Percentiles rank a stretch among this genome's conserved stretches.
These are phyloP conservation scores for Napeogenes inachia DNA, from an alignment of 2,888 invertebrate genomes.

Conservation along the genomic window DNA sequence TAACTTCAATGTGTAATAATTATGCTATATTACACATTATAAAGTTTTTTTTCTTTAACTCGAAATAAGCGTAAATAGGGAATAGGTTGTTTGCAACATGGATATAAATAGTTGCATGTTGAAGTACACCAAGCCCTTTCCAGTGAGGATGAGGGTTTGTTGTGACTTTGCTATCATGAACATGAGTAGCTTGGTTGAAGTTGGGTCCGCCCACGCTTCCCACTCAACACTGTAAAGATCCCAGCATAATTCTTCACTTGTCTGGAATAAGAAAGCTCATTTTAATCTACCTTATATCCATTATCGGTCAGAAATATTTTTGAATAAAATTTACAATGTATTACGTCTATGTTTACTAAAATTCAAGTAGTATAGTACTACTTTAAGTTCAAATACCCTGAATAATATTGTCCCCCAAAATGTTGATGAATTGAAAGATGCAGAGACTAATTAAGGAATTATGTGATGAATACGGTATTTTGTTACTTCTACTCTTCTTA, in stretches of 20 bases:
- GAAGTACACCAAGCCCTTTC: slow-evolving; percentile 48
- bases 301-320: too few relatives aligned
- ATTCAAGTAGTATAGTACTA: too few relatives aligned
- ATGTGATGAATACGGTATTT: too few relatives aligned
- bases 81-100: slow-evolving; percentile 59
- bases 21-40: background rate
- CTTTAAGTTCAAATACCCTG: too few relatives aligned
- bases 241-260: slow-evolving; percentile 43
- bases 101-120: slow-evolving; percentile 61
- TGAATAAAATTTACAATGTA: too few relatives aligned
- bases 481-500: too few relatives aligned
- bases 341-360: too few relatives aligned
- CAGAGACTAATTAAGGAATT: too few relatives aligned
- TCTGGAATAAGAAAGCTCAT: slow-evolving; percentile 38
- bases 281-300: background rate
- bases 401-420: too few relatives aligned
- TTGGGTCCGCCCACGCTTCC: slow-evolving; percentile 46
- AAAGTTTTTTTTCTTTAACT: slow-evolving; percentile 27
- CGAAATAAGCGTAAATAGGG: slow-evolving; percentile 57
- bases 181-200: slow-evolving; percentile 42
- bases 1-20: slow-evolving; percentile 1
- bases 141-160: slow-evolving; percentile 46
- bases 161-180: slow-evolving; percentile 56
- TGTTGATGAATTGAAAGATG: too few relatives aligned
- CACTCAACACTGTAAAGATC: slow-evolving; percentile 49